phyloP scores from a whole-genome alignment of 1,140 invertebrate species.

The Drosophila ficusphila region DNA sequence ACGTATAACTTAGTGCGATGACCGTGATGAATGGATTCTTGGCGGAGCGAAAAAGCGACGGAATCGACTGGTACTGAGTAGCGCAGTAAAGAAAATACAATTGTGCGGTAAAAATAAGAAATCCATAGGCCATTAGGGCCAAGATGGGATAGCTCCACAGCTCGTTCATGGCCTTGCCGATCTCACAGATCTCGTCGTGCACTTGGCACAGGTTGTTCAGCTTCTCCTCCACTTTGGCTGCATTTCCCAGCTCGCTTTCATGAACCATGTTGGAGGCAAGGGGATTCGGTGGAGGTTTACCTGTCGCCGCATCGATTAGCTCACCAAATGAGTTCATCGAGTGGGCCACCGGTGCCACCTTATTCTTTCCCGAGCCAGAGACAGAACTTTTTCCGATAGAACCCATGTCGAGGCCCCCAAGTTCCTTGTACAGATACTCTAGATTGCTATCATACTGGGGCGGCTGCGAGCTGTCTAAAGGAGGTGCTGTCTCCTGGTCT shows the following conservation, averaged over 20 bases:
- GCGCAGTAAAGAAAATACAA: slow-evolving; percentile 83
- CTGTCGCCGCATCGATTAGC: slow-evolving; percentile 23
- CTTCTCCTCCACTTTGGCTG: slow-evolving; percentile 77
- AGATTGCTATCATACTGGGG: slow-evolving; percentile 70
- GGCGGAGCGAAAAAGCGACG: slow-evolving; percentile 76
- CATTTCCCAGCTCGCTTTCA: slow-evolving; percentile 72
- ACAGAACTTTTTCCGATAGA: slow-evolving; percentile 55
- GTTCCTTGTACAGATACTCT: slow-evolving; percentile 73
- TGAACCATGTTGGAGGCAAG: slow-evolving; percentile 61
- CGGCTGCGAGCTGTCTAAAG: slow-evolving; percentile 45
- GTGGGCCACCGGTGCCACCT: slow-evolving; percentile 68
- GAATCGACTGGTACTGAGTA: slow-evolving; percentile 69
- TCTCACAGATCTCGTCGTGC: slow-evolving; percentile 83
- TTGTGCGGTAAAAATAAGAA: slow-evolving; percentile 82
- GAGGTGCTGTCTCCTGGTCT: slow-evolving; percentile 9
- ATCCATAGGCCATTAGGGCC: slow-evolving; percentile 82
- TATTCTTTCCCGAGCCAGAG: slow-evolving; percentile 56
- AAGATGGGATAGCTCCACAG: slow-evolving; percentile 83
- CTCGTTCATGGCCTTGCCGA: slow-evolving; percentile 78
- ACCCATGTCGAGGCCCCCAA: slow-evolving; percentile 59
- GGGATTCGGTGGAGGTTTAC: slow-evolving; percentile 35
- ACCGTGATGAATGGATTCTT: slow-evolving; percentile 76
- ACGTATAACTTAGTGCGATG: slow-evolving; percentile 72
- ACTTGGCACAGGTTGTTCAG: slow-evolving; percentile 82
- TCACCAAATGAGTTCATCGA: slow-evolving; percentile 70